phyloP scores from a whole-genome alignment of 2,113 vertebrate species.

The Carassius auratus region DNA sequence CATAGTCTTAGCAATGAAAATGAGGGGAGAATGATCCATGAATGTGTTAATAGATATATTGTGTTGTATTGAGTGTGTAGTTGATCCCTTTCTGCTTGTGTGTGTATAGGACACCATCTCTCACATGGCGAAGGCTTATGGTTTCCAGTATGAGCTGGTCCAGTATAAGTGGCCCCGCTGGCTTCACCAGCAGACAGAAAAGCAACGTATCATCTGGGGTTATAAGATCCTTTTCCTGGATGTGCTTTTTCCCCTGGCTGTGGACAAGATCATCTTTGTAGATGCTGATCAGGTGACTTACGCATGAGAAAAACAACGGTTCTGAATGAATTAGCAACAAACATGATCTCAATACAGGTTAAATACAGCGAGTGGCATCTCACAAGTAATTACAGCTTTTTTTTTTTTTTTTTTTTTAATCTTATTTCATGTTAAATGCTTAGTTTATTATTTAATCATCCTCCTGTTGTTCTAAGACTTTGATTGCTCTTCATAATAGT shows the following conservation, averaged over 20 bases:
- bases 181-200: constrained; percentile 95
- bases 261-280: constrained; percentile 98
- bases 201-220: constrained; percentile 97
- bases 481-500: background rate
- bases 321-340: no score
- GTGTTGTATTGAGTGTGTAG: background rate
- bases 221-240: constrained; percentile 99
- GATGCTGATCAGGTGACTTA: constrained; percentile 92
- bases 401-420: no score
- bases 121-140: constrained; percentile 87
- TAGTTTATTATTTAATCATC: background rate
- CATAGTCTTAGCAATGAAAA: background rate
- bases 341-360: no score
- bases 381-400: background rate
- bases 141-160: constrained; percentile 92
- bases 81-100: background rate
- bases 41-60: background rate
- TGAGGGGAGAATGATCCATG: no score
- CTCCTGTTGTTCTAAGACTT: background rate
- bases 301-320: background rate
- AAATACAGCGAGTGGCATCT: background rate
- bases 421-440: background rate
- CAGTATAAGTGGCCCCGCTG: constrained; percentile 97
- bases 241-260: constrained; percentile 93
- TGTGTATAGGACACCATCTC: constrained; percentile 86